A percentile compares a stretch with the other conserved stretches of the same genome.
Evolutionary conservation across 2,797 vertebrate species (phyloP).

Genomic region (Ctenopoma multispine): DNA sequence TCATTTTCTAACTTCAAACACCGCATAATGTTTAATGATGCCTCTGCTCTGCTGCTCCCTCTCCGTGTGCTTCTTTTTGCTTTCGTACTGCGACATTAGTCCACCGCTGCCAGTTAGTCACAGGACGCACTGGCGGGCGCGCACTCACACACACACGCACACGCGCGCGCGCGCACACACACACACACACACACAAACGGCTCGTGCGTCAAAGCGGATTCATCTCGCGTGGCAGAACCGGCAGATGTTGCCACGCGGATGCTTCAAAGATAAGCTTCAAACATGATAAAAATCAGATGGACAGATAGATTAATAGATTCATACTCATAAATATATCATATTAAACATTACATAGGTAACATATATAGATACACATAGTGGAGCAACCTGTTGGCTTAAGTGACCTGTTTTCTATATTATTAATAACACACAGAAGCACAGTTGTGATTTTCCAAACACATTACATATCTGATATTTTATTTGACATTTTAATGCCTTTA

Average conservation of each 20-base stretch:
- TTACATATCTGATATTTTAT: not conserved
- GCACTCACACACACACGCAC: not conserved
- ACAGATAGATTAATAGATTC: constrained; percentile 37
- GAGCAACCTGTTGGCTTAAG: not conserved
- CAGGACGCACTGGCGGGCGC: constrained; percentile 40
- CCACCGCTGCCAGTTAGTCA: constrained; percentile 73
- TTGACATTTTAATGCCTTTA: constrained; percentile 12
- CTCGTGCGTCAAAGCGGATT: constrained; percentile 63
- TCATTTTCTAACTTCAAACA: constrained; percentile 33
- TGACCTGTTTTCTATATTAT: not conserved
- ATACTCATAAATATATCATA: not conserved
- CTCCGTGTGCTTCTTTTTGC: not conserved
- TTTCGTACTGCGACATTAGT: constrained; percentile 73
- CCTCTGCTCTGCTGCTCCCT: too few species aligned
- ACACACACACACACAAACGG: constrained; percentile 40
- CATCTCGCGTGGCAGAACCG: constrained; percentile 61
- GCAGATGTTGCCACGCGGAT: constrained; percentile 68
- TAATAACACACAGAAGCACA: constrained; percentile 4
- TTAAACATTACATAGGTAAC: too few species aligned
- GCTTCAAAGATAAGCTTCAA: constrained; percentile 44
- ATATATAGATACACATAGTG: not conserved
- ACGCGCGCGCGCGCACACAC: too few species aligned
- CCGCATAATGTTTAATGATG: not conserved
- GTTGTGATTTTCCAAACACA: constrained; percentile 18
- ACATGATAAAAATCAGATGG: constrained; percentile 28